phyloP scores from a whole-genome alignment of 2,113 vertebrate genomes.

The Odocoileus virginianus region DNA sequence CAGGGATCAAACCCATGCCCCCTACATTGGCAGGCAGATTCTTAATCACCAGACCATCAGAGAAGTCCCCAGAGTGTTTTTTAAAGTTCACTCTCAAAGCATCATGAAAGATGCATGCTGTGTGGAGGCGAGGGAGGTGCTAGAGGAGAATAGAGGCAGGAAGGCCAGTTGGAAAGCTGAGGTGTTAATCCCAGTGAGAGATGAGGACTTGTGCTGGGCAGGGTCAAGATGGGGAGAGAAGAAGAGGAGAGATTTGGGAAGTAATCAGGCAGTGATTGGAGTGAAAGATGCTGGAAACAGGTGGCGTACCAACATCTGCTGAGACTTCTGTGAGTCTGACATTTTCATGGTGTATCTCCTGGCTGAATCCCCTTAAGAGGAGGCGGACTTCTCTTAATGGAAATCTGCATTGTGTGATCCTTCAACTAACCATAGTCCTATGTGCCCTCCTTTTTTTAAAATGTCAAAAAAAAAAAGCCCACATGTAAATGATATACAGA shows the following conservation, averaged over 20 bases:
- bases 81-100: neutral
- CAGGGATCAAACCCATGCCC: neutral
- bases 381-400: neutral
- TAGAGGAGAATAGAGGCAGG: neutral
- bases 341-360: fast-evolving
- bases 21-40: neutral
- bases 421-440: neutral
- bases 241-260: neutral
- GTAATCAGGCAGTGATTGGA: neutral
- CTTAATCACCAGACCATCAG: neutral
- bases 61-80: neutral
- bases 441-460: neutral
- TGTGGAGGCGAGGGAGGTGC: neutral
- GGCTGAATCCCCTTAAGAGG: neutral
- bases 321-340: neutral
- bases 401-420: neutral
- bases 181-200: neutral
- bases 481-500: neutral
- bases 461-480: neutral
- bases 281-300: neutral
- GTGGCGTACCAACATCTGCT: neutral
- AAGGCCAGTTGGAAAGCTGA: neutral
- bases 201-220: neutral
- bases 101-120: neutral
- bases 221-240: neutral